Evolutionary conservation across 2,888 invertebrate species (phyloP), one percentile per base, ranked within the genome.

Genomic region (Pedicia rivosa): DNA sequence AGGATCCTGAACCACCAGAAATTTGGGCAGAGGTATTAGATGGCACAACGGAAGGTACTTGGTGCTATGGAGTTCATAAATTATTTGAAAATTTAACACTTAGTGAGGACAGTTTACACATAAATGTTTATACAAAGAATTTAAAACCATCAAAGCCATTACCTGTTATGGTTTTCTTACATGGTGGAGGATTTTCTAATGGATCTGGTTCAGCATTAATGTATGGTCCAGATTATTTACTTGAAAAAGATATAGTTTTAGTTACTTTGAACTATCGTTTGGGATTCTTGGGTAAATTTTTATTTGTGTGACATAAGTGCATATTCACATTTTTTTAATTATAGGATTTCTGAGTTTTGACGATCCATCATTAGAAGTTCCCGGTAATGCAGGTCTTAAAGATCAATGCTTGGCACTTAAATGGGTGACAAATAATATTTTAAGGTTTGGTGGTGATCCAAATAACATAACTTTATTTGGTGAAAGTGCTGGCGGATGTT

Each of bases 81-180:
- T 44, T 59, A 13, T 50, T 52, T 24, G 45, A 54, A 10, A 55
- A 59, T 42, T 50, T 52, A 33, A 51, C 62, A 5, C 68, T 68
- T 20, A 53, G 56, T 3, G 70, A 70, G 49, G 66, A 70, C 47
- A 70, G 69, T 42, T 47, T 68, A 4, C 64, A 65, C 46, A 44
- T 69, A n/a, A 68, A 67, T 50, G 62, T 68, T 0, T 61, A 52
- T 24, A 54, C 55, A 8, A 57, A 52, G 36, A 50, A 56, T 41
- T 37, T 56, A 10, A 49, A 48, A 6, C 52, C 55, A 0, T 19
- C 42, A 0, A 46, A 46, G 27, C 48, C 44, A 3, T 46, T 51
- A 2, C 59, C 59, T 1, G 59, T 67, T 0, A 56, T 67, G 59
- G 59, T 67, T 3, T 67, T 62, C 56, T 63, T 67, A 33, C 63